Percentiles rank a stretch among this genome's conserved stretches.
Evolutionary conservation across 2,113 vertebrate genomes (phyloP).

Genomic region (Mesoclemmys tuberculata): DNA sequence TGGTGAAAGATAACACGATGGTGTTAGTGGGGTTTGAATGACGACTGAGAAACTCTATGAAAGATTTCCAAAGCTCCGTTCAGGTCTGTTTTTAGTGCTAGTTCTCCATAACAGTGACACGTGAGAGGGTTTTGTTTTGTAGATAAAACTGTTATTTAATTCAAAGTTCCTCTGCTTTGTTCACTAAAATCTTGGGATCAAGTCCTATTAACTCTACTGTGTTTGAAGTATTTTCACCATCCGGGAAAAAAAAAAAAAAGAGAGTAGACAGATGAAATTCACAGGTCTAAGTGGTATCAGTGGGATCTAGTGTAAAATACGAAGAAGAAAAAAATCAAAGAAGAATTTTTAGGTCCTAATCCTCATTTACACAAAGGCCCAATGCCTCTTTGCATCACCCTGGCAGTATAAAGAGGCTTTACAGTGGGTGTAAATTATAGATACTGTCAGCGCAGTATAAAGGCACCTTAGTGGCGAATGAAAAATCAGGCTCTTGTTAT

Average conservation of each 20-base stretch:
- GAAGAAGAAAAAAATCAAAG: background rate
- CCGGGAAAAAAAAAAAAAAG: background rate
- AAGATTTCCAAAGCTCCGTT: background rate
- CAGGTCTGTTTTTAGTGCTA: background rate
- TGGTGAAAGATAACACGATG: background rate
- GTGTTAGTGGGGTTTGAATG: background rate
- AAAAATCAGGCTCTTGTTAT: no score
- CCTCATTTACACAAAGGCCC: background rate
- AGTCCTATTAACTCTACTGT: background rate
- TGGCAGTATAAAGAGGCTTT: background rate
- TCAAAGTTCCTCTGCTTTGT: background rate
- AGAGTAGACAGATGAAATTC: background rate
- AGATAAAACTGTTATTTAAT: background rate
- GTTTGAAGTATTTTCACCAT: background rate
- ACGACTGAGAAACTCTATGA: background rate
- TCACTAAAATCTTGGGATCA: background rate
- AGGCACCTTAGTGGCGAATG: no score
- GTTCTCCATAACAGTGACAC: background rate
- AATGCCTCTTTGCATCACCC: background rate
- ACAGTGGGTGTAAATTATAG: background rate
- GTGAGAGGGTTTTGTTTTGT: background rate
- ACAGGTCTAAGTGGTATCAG: background rate
- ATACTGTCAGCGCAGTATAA: background rate
- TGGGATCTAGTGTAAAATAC: background rate
- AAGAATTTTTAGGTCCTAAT: background rate